A percentile compares a stretch with the other conserved stretches of the same genome.
These are phyloP conservation scores for Mesembrinibis cayennensis DNA, from an alignment of 2,113 vertebrate genomes.

Conservation along the genomic window DNA sequence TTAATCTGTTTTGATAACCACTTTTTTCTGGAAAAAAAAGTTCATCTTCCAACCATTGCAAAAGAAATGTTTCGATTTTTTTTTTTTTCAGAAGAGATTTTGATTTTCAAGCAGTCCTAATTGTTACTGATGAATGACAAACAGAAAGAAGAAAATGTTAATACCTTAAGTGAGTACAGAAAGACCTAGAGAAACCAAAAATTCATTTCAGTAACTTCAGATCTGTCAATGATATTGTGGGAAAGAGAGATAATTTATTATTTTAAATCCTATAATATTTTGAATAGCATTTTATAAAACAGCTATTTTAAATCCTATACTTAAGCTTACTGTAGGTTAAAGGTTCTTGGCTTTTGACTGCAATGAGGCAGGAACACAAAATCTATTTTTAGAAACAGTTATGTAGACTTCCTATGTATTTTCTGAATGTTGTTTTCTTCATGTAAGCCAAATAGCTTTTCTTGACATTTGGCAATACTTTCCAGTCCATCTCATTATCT, in stretches of 20 bases:
- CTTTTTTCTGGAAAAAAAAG: background rate
- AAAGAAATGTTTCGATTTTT: background rate
- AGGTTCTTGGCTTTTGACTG: background rate
- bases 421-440: background rate
- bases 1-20: background rate
- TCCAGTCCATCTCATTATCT: background rate
- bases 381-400: background rate
- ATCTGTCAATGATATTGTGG: background rate
- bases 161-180: background rate
- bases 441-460: background rate
- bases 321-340: background rate
- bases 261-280: background rate
- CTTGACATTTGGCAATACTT: background rate
- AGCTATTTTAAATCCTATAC: background rate
- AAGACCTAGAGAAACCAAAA: background rate
- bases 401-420: background rate
- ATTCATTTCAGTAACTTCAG: background rate
- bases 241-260: background rate
- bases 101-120: background rate
- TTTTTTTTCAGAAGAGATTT: background rate
- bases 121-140: background rate
- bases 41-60: rapidly evolving
- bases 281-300: background rate
- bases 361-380: background rate
- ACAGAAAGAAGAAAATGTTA: background rate